phyloP scores from a whole-genome alignment of 2,888 invertebrate genomes.

The Sinodicranocentrus sp. region DNA sequence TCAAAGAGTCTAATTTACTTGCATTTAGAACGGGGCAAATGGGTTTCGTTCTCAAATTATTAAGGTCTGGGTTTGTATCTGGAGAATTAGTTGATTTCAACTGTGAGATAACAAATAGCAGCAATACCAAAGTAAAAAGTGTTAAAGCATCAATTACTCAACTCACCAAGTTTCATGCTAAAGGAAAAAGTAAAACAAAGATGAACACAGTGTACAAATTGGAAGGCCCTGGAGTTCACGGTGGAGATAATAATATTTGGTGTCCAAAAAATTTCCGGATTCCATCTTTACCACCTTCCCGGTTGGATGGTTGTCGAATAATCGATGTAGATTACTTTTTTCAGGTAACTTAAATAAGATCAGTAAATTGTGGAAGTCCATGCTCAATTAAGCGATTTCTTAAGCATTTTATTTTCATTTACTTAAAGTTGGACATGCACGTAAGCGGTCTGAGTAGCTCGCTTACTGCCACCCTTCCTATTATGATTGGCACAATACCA shows the following conservation, averaged over 20 bases:
- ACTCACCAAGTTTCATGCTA: conserved; percentile 35
- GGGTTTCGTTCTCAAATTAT: background rate
- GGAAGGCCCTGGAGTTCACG: conserved; percentile 48
- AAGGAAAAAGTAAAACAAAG: conserved; percentile 18
- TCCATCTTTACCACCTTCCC: conserved; percentile 54
- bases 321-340: conserved; percentile 63
- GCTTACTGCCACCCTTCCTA: conserved; percentile 4
- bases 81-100: conserved; percentile 40
- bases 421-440: conserved; percentile 40
- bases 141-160: conserved; percentile 55
- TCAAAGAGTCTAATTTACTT: conserved; percentile 51
- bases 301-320: conserved; percentile 48
- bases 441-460: conserved; percentile 40
- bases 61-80: conserved; percentile 44
- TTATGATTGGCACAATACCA: background rate
- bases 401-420: background rate
- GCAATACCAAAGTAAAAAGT: conserved; percentile 28
- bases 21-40: conserved; percentile 55
- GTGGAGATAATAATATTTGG: conserved; percentile 57
- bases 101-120: conserved; percentile 29
- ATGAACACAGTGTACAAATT: conserved; percentile 11
- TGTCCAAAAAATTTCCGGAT: background rate
- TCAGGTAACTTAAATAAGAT: background rate
- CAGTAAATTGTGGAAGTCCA: background rate
- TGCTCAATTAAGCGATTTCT: background rate